phyloP scores from a whole-genome alignment of 2,888 invertebrate species.

The Noctuana brunneofusca region DNA sequence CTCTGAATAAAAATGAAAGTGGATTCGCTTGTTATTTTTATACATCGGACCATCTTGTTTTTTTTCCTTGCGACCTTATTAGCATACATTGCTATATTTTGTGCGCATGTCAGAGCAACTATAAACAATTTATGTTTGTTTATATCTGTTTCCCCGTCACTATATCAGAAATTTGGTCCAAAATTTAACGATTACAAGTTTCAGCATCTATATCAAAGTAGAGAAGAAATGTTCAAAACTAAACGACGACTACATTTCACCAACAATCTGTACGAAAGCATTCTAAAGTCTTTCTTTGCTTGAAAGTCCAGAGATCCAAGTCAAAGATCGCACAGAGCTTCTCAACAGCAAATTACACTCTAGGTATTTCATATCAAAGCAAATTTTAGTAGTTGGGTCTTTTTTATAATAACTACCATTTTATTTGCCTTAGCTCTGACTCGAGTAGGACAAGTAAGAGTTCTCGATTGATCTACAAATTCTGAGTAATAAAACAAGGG shows the following conservation, averaged over 20 bases:
- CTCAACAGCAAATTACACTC: conserved; percentile 29
- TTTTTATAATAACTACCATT: conserved; percentile 29
- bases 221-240: too few species aligned
- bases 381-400: conserved; percentile 23
- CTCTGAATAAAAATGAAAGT: conserved; percentile 78
- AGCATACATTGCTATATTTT: conserved; percentile 50
- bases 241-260: background rate
- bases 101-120: background rate
- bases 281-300: background rate
- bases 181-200: too few species aligned
- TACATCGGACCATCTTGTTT: conserved; percentile 75
- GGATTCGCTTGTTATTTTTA: conserved; percentile 78
- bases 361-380: conserved; percentile 27
- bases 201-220: too few species aligned
- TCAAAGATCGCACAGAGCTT: conserved; percentile 17
- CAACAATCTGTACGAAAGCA: background rate
- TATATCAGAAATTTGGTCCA: too few species aligned
- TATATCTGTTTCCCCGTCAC: too few species aligned
- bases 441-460: conserved; percentile 1
- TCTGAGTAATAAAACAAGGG: background rate
- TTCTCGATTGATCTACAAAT: background rate
- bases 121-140: background rate
- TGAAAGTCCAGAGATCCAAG: background rate
- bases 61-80: conserved; percentile 63
- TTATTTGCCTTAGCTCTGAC: conserved; percentile 19